Evolutionary conservation across 2,797 vertebrate species (phyloP), one percentile per base, ranked within the genome.

Genomic region (Mastacembelus armatus): DNA sequence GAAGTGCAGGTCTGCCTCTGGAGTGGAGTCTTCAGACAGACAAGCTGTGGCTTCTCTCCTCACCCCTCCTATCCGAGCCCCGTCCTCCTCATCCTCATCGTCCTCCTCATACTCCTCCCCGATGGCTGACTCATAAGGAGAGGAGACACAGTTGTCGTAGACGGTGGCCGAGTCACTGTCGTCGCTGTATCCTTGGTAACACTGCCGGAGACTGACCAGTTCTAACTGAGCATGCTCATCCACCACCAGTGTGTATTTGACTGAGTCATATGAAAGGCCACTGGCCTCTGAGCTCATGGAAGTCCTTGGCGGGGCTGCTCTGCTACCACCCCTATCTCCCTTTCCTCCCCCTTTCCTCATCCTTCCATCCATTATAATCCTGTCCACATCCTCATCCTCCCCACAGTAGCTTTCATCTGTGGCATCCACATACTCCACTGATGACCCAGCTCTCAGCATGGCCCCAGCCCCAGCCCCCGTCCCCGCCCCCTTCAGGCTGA

Each of bases 201-300:
- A 98, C 5, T 97, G 96, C 61, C 95, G 93, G 64, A 99, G 94
- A 85, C 97, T 98, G 81, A 98, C 95, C 60, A 99, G 92, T 81
- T 99, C 97, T 32, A 99, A 92, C 93, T 98, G 96, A 7, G 96
- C 93, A 0, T 98, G 95, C 86, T 98, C 97, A 0, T 99, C 98
- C 85, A 99, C 97, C 86, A 99, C 98, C 72, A 99, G 87, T 0
- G 97, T 99, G 89, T 99, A 99, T 78, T 99, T 99, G 75, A 99
- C 97, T 0, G 97, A 97, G 91, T 99, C 96, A n/a, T 99, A 99
- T 1, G 97, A 96, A 26, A 98, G 93, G 26, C 96, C 97, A 1
- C 96, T 98, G 79, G 96, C 96, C 81, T 98, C 97, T 0, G 96
- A 96, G 91, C 93, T 92, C 89, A 97, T 92, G 0, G 96, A 96